Evolutionary conservation across 2,113 vertebrate genomes (phyloP).

Genomic region (Paracanthobrama guichenoti): DNA sequence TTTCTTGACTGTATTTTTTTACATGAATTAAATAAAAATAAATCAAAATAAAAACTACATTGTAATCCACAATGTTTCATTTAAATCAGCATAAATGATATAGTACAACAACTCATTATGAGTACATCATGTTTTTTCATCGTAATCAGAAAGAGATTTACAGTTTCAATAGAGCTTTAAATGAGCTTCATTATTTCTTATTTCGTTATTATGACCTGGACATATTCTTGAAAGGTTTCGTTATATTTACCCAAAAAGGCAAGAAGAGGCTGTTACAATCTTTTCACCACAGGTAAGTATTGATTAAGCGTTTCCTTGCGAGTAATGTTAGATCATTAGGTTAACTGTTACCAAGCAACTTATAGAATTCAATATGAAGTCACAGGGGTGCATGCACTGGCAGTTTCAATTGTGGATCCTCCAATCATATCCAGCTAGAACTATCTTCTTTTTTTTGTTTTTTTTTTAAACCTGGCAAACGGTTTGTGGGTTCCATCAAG

Average conservation of each 20-base stretch:
- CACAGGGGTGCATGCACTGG: background rate
- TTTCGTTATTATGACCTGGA: background rate
- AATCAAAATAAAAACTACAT: background rate
- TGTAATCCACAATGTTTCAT: background rate
- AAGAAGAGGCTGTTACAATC: background rate
- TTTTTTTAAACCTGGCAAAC: background rate
- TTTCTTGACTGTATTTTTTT: background rate
- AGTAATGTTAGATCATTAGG: background rate
- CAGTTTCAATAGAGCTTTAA: background rate
- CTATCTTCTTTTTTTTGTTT: background rate
- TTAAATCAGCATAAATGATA: background rate
- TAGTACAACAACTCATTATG: background rate
- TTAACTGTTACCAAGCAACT: background rate
- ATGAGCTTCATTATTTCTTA: background rate
- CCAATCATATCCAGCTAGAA: slow-evolving; percentile 1
- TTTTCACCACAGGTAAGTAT: background rate
- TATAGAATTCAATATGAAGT: background rate
- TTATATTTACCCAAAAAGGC: background rate
- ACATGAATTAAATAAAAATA: background rate
- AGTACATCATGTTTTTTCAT: background rate
- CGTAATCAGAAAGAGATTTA: background rate
- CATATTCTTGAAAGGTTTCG: background rate
- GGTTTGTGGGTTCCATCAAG: slow-evolving; percentile 35
- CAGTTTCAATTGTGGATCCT: background rate
- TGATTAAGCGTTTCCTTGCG: background rate